These are phyloP conservation scores for Sarcoramphus papa DNA, from an alignment of 2,797 vertebrate genomes.

Conservation along the genomic window DNA sequence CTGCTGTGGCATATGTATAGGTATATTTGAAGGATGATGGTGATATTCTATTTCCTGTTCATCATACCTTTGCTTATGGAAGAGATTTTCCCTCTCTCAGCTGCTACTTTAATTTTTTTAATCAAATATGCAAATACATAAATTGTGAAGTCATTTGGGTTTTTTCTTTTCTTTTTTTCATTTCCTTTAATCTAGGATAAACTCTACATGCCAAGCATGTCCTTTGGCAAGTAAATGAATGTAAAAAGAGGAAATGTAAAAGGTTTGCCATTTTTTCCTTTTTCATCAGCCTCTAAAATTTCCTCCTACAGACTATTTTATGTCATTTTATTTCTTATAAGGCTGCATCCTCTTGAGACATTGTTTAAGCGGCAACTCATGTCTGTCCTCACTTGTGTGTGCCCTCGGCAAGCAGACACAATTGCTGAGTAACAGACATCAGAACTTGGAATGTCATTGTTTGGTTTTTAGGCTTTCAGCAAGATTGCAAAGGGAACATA, in stretches of 20 bases:
- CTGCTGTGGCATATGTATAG: background rate
- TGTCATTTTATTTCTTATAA: constrained; percentile 25
- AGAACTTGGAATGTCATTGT: constrained; percentile 34
- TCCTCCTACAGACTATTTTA: background rate
- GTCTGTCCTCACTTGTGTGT: background rate
- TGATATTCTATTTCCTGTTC: background rate
- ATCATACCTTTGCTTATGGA: background rate
- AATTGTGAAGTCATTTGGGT: background rate
- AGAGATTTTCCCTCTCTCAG: background rate
- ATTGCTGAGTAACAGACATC: constrained; percentile 1
- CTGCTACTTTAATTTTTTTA: background rate
- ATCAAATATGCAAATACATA: background rate
- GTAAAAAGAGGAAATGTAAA: background rate
- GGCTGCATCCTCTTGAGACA: background rate
- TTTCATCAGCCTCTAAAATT: background rate
- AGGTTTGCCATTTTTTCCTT: background rate
- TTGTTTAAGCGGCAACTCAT: background rate
- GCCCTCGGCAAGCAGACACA: background rate
- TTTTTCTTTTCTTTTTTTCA: background rate
- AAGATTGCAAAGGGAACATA: constrained; percentile 31
- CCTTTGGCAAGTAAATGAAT: background rate
- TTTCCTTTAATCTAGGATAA: background rate
- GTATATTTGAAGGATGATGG: background rate
- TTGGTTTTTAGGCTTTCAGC: constrained; percentile 34
- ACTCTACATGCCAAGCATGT: background rate